A percentile compares a stretch with the other conserved stretches of the same genome.
These are phyloP conservation scores for Charadrius vociferus DNA, from an alignment of 2,113 vertebrate genomes.

Conservation along the genomic window DNA sequence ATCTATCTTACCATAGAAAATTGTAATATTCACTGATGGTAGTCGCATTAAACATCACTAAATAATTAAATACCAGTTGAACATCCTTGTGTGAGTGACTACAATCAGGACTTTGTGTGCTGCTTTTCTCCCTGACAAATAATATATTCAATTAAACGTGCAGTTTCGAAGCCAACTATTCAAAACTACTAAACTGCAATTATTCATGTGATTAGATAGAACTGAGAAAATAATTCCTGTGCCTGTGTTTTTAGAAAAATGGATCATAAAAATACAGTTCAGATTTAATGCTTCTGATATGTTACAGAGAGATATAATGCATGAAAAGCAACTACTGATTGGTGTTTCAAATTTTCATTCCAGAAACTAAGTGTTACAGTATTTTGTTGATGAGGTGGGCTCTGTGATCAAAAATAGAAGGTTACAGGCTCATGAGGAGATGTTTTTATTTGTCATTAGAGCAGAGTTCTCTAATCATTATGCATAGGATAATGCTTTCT, in stretches of 20 bases:
- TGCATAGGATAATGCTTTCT: background rate
- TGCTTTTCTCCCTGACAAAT: background rate
- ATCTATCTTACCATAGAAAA: background rate
- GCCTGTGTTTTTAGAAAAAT: background rate
- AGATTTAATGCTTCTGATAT: background rate
- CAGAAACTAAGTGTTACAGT: background rate
- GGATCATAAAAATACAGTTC: background rate
- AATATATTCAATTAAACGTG: background rate
- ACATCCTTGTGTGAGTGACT: background rate
- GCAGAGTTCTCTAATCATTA: background rate
- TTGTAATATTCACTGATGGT: background rate
- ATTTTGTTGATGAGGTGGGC: background rate
- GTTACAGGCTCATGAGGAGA: background rate
- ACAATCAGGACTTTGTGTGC: background rate
- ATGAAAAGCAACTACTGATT: background rate
- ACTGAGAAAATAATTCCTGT: background rate
- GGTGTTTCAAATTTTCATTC: background rate
- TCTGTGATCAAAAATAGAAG: background rate
- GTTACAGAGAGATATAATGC: background rate
- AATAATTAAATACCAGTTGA: background rate
- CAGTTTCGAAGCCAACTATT: background rate
- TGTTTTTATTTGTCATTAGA: background rate
- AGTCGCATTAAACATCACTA: background rate
- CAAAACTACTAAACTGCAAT: background rate
- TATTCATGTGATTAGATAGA: background rate